Conservation (phyloP, 2,797 vertebrate genomes). For the Somateria mollissima region DNA sequence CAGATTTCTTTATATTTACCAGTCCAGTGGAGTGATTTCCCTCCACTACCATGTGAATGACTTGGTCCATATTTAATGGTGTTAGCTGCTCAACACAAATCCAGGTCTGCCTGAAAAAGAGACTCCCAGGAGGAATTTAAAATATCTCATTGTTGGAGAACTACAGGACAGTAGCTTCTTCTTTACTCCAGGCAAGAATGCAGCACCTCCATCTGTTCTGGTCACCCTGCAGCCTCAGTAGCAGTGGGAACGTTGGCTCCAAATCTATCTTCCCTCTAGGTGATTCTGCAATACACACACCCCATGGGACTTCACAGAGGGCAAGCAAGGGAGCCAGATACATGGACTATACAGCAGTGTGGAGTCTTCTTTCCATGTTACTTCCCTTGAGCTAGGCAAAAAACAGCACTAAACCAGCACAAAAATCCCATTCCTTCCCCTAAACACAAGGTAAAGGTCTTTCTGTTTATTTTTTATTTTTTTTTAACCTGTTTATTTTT, state of each 20-base stretch:
- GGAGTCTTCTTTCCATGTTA: background rate
- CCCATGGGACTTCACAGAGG: background rate
- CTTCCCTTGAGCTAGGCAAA: background rate
- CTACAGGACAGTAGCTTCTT: background rate
- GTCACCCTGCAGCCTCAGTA: background rate
- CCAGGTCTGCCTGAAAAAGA: background rate
- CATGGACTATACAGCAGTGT: rapidly evolving
- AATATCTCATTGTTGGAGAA: background rate
- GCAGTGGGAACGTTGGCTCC: background rate
- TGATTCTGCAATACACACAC: background rate
- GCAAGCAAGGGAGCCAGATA: background rate
- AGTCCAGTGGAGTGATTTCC: background rate
- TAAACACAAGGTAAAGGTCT: background rate
- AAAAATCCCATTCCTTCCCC: background rate
- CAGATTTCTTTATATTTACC: background rate
- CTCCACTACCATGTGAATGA: background rate
- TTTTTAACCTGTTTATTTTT: conserved; percentile 5
- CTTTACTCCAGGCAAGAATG: background rate
- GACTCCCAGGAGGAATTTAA: background rate
- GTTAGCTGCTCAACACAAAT: background rate
- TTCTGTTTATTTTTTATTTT: conserved; percentile 18
- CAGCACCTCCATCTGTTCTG: background rate
- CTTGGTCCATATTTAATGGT: background rate
- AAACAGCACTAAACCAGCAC: background rate
- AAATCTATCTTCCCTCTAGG: background rate